Percentiles rank a stretch among this genome's conserved stretches.
Evolutionary conservation across 30 jellyfish, hydroid and myxozoan species (phyloP).

Genomic region (Aurelia sp.): DNA sequence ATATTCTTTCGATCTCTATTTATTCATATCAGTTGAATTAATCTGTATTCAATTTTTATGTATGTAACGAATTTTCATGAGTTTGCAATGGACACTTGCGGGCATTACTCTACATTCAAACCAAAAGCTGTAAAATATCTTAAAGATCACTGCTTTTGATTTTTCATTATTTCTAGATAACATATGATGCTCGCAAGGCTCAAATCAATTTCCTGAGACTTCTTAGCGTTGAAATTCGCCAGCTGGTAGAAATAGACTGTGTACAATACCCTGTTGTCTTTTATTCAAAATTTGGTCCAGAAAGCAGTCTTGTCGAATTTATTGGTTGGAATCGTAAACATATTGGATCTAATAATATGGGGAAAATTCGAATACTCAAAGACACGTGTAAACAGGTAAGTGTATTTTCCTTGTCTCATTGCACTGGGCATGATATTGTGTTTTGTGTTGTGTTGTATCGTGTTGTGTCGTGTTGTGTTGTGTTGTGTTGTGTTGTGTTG

Average conservation of each 20-base stretch:
- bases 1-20: no score
- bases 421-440: no score
- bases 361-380: slow-evolving; percentile 53
- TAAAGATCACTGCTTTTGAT: background rate
- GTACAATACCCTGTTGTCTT: slow-evolving; percentile 28
- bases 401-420: background rate
- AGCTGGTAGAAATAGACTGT: slow-evolving; percentile 64
- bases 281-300: slow-evolving; percentile 44
- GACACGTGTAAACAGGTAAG: slow-evolving; percentile 83
- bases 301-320: slow-evolving; percentile 48
- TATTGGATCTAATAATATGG: slow-evolving; percentile 56
- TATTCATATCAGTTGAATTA: no score
- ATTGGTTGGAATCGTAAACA: slow-evolving; percentile 87
- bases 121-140: no score
- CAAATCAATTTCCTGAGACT: slow-evolving; percentile 87
- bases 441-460: no score
- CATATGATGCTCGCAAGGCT: slow-evolving; percentile 80
- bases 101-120: no score
- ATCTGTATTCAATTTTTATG: no score
- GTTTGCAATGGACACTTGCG: no score
- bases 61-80: no score
- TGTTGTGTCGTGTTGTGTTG: no score
- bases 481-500: background rate
- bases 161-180: slow-evolving; percentile 29
- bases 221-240: slow-evolving; percentile 75